Evolutionary conservation across 2,797 vertebrate genomes (phyloP), one percentile per base, ranked within the genome.

Genomic region (Mionectes olivaceus): DNA sequence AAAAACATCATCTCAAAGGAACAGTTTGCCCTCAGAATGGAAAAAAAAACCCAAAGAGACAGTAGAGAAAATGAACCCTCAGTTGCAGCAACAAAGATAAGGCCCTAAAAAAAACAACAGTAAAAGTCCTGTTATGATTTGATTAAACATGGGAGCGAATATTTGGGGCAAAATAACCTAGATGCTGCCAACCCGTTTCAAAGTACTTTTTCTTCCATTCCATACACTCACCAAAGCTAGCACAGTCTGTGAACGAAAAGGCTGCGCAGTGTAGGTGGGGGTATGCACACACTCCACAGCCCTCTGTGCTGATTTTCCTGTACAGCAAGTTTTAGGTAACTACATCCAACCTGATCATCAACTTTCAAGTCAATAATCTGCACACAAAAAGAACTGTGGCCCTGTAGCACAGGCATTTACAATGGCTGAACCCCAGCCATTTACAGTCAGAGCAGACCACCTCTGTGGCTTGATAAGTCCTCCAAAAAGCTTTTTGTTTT

Each of bases 31-130:
- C 22, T 56, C n/a, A 74, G 44, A 78, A 55, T 5, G 70, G 78
- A 67, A 95, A 95, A 96, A 96, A 95, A 55, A 10, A 13, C 19
- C 10, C 4, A 77, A 82, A 82, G 2, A 6, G 43, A 73, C 46
- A 87, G 80, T 47, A 92, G 59, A 90, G 3, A 60, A 96, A 79
- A 87, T 28, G 59, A 95, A 73, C 75, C n/a, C 44, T 59, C 53
- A 79, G 71, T 74, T 89, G 27, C 86, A 92, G 46, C 7, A 87
- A 52, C n/a, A 90, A 35, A 57, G 18, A 89, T 87, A 91, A 94
- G 91, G 84, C 64, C 89, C 61, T 83, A 75, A 86, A 86, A 89
- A 17, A 1, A 9, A 3, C 30, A 70, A 56, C 27, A 59, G 44
- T 67, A 46, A 37, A 69, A 43, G 27, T 70, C 30, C 18, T 74